These are phyloP conservation scores for Ovis aries DNA, from an alignment of 2,113 vertebrate genomes.

Conservation along the genomic window DNA sequence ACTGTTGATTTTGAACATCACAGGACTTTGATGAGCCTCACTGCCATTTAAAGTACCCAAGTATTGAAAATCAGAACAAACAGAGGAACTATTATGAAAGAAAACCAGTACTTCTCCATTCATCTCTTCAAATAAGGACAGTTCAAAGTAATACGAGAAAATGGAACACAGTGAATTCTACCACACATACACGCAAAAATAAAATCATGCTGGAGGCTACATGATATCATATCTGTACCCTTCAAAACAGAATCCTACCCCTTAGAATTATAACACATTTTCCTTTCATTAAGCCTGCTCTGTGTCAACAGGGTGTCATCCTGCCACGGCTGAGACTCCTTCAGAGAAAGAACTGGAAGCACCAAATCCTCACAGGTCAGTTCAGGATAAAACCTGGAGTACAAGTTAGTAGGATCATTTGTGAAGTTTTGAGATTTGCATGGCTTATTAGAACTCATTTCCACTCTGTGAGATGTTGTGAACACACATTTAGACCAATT, in stretches of 20 bases:
- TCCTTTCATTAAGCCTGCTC: constrained; percentile 39
- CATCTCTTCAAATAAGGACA: constrained; percentile 82
- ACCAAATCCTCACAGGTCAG: not conserved
- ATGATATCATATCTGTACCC: constrained; percentile 77
- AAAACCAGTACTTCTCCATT: constrained; percentile 78
- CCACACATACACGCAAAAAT: not conserved
- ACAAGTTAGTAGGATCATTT: not conserved
- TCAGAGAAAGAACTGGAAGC: not conserved
- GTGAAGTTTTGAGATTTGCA: not conserved
- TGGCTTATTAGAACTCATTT: not conserved
- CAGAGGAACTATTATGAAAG: constrained; percentile 80
- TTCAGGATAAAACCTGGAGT: not conserved
- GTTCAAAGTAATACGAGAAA: constrained; percentile 82
- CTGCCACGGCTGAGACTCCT: constrained; percentile 51
- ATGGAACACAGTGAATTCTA: constrained; percentile 78
- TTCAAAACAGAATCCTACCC: constrained; percentile 77
- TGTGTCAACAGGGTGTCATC: constrained; percentile 66
- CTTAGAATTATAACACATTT: constrained; percentile 75
- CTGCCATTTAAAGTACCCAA: constrained; percentile 71
- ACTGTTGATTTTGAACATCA: constrained; percentile 70
- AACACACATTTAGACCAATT: not conserved
- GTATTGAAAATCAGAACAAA: constrained; percentile 80
- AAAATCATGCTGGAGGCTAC: constrained; percentile 71
- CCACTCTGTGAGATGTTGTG: not conserved
- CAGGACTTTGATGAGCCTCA: constrained; percentile 75